Evolutionary conservation across 2,797 vertebrate genomes (phyloP), one percentile per base, ranked within the genome.

Genomic region (Sebastes nivosus): DNA sequence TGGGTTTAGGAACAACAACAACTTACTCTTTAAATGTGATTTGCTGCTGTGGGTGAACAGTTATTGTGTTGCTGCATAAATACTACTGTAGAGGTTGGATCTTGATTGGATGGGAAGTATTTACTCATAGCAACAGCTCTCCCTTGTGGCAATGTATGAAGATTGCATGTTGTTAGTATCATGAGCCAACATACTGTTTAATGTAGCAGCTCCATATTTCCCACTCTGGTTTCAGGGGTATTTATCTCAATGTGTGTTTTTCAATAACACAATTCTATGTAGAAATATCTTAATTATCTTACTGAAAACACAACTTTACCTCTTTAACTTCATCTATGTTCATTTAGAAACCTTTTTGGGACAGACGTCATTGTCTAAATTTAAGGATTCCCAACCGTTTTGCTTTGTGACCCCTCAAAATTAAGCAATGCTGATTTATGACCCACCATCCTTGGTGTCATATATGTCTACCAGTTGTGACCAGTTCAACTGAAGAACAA

Each of bases 111-210:
- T 72, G 60, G 18, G 12, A 71, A 27, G 14, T 10, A 55, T 22
- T 50, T 20, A 59, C 24, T 79, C 59, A 69, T 14, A 20, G 46
- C 68, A 90, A 85, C 32, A 83, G 75, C 77, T 65, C 80, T 66
- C 67, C 65, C 80, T 69, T 75, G 83, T 88, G 76, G 76, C 27
- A 32, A 12, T 54, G 5, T 38, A 52, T 61, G 18, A 42, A 64
- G 66, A 71, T n/a, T 75, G 64, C 61, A 81, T 58, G 42, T 34
- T 60, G 3, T 54, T 9, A 30, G 6, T 42, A 25, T 74, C 29
- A 61, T 42, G 55, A 50, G 42, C 7, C 13, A 30, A 52, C 32
- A 32, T 1, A 1, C 3, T 4, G 1, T 16, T 69, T 38, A 67
- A 29, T 32, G 6, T 36, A 11, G 38, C 27, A 59, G 22, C 24